Evolutionary conservation across 1,140 invertebrate species (phyloP).

Genomic region (Hypothenemus hampei): DNA sequence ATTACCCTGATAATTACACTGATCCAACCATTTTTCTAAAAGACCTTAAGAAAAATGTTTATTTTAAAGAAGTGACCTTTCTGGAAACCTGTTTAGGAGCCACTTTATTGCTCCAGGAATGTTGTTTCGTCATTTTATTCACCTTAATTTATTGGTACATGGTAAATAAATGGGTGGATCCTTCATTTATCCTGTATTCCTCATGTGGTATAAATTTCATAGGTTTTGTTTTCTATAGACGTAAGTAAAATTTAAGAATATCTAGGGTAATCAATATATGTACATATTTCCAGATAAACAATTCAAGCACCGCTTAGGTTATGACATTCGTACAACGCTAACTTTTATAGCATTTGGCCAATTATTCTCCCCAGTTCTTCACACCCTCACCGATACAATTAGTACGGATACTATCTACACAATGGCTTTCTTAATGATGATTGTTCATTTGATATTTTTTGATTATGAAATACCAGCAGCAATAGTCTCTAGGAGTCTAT

Average conservation of each 20-base stretch:
- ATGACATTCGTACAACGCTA: constrained; percentile 55
- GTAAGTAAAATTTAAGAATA: not conserved
- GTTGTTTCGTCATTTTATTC: constrained; percentile 73
- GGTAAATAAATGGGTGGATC: constrained; percentile 60
- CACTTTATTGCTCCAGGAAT: constrained; percentile 65
- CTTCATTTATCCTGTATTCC: constrained; percentile 56
- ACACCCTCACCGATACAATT: constrained; percentile 91
- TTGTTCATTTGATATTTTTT: constrained; percentile 84
- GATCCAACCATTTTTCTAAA: constrained; percentile 74
- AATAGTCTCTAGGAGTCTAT: constrained; percentile 75
- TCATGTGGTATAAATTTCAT: constrained; percentile 52
- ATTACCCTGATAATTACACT: constrained; percentile 88
- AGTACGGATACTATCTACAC: constrained; percentile 96
- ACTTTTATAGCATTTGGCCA: constrained; percentile 81
- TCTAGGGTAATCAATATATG: not conserved
- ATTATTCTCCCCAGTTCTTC: constrained; percentile 83
- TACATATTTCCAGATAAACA: constrained; percentile 1
- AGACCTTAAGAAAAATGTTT: constrained; percentile 79
- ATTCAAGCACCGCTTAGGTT: constrained; percentile 29
- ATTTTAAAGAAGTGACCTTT: constrained; percentile 65
- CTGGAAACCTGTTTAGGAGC: constrained; percentile 66
- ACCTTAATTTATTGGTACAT: constrained; percentile 68
- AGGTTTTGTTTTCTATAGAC: constrained; percentile 54
- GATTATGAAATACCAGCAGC: constrained; percentile 84
- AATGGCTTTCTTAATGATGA: constrained; percentile 80